These are phyloP conservation scores for Felis chaus DNA, from an alignment of 2,113 vertebrate genomes.

Conservation along the genomic window DNA sequence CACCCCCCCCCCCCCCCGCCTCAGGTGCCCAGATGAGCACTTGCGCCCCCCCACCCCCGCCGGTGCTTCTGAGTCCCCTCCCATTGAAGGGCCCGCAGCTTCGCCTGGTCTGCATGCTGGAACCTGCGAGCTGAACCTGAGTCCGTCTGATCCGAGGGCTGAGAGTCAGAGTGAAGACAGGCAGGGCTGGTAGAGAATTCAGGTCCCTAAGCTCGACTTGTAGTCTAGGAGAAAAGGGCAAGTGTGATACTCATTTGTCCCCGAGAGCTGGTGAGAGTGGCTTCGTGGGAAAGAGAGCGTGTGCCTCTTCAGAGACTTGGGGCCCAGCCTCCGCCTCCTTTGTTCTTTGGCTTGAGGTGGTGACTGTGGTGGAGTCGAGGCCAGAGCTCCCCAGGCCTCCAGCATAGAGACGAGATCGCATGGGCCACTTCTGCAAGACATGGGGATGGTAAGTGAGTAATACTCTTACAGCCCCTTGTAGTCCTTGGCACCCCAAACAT, in stretches of 20 bases:
- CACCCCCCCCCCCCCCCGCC: no score
- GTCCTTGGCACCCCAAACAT: not conserved
- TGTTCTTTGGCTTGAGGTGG: not conserved
- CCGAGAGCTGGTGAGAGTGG: conserved; percentile 21
- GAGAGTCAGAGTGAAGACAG: not conserved
- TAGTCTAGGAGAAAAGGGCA: not conserved
- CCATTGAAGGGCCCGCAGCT: not conserved
- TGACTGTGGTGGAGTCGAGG: not conserved
- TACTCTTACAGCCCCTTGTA: rapidly evolving
- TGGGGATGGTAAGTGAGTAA: not conserved
- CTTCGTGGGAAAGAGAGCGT: not conserved
- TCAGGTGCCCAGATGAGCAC: not conserved
- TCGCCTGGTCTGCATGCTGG: not conserved
- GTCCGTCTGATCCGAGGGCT: not conserved
- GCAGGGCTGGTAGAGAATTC: not conserved
- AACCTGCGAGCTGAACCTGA: not conserved
- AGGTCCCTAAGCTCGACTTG: not conserved
- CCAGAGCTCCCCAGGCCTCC: conserved; percentile 75
- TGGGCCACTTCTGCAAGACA: conserved; percentile 91
- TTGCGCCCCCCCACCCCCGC: not conserved
- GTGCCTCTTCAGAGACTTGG: conserved; percentile 15
- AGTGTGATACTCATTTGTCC: conserved; percentile 28
- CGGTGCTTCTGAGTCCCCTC: not conserved
- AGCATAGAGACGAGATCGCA: conserved; percentile 90
- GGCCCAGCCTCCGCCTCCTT: not conserved